Base-by-base conservation (phyloP, 1,140 invertebrate species). In the Helicoverpa armigera region DNA sequence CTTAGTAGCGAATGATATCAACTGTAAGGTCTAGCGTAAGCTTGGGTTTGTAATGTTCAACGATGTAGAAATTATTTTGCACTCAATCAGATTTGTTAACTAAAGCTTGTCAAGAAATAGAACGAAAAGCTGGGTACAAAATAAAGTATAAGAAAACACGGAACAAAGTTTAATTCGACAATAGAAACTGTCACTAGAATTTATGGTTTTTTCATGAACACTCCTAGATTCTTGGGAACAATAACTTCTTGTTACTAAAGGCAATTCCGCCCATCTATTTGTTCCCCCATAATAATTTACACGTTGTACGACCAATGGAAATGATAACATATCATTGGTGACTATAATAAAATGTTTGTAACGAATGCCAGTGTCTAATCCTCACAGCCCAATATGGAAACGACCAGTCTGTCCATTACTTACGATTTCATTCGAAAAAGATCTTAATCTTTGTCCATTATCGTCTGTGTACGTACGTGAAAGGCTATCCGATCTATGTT, bases 391-490 rank as follows among this genome's bases (percentile, higher is more conserved):
- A 81, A 87, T 86, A 82, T 80, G 84, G 86, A 51, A 58, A 78
- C 75, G 76, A 76, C 83, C 83, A 83, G 85, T 86, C 83, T 82
- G 77, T 85, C 83, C 80, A 86, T 84, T 85, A 90, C 89, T 91
- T 91, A 87, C 89, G 84, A 90, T 92, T 92, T 93, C 91, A 83
- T 89, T 92, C 73, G 79, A 86, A 85, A 89, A 87, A 83, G 92
- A 94, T 94, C 83, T 77, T 87, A 88, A 94, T 94, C 91, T 88
- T 35, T 81, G 86, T 61, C 88, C 86, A 89, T 91, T 91, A 91
- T 92, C 88, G 88, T 90, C 85, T 81, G 83, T 87, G 88, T 87
- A 87, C 80, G 81, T 81, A 86, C 91, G 58, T 69, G 85, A 85
- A 92, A 83, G 91, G 92, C 90, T 92, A 94, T 93, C 91, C 80